Percentiles rank a stretch among this genome's conserved stretches.
Conservation (phyloP, 2,888 invertebrate species). For the Rhorus exstirpatorius region DNA sequence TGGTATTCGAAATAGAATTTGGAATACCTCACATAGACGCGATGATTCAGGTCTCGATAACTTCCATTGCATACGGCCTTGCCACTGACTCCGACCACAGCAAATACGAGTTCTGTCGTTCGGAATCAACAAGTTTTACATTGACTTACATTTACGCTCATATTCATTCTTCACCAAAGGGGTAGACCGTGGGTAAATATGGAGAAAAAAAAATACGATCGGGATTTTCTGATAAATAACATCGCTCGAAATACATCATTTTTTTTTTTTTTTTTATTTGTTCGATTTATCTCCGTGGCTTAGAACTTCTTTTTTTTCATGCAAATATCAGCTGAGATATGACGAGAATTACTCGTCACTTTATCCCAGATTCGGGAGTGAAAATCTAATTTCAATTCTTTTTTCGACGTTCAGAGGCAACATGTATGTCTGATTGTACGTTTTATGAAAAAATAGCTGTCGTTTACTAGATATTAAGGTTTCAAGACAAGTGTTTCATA, state of each 20-base stretch:
- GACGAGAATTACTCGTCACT: neutral
- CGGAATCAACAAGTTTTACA: conserved; percentile 47
- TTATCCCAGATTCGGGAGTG: neutral
- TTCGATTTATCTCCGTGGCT: neutral
- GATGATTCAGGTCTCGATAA: conserved; percentile 19
- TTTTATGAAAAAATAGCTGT: too few species aligned
- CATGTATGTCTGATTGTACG: too few species aligned
- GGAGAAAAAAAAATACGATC: conserved; percentile 1
- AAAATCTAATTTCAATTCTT: too few species aligned
- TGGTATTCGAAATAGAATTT: too few species aligned
- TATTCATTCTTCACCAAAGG: neutral
- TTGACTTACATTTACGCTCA: neutral
- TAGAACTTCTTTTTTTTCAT: neutral
- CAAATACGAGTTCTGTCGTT: neutral
- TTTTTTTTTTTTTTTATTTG: conserved; percentile 9
- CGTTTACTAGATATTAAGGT: too few species aligned
- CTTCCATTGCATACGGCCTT: conserved; percentile 47
- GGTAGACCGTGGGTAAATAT: conserved; percentile 26
- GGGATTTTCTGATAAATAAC: conserved; percentile 26
- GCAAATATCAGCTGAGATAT: neutral
- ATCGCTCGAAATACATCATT: neutral
- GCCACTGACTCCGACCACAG: conserved; percentile 22
- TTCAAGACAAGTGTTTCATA: too few species aligned
- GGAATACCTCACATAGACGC: conserved; percentile 6
- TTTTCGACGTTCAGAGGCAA: too few species aligned